Base-by-base conservation (phyloP, 2,113 vertebrate species). In the Nansenia antarctica region DNA sequence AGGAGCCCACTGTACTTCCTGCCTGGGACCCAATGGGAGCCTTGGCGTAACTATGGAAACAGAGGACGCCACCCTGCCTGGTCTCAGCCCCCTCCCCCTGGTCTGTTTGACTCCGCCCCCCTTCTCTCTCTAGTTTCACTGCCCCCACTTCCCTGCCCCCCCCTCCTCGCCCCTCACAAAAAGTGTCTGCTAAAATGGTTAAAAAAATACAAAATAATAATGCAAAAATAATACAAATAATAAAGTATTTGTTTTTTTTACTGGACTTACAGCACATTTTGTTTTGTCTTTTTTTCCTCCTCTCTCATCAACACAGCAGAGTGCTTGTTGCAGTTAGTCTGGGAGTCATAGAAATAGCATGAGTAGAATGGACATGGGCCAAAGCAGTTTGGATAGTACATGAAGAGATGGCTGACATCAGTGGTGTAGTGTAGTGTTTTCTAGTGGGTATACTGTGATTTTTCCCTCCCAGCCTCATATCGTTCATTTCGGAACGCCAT, bases 21-120 rank as follows among this genome's bases (percentile, higher is more conserved):
- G 97, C 98, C 15, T 99, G 98, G 98, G 98, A 99, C 82, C 98
- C 98, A 27, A 98, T 99, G 97, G 98, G 98, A 69, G 89, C 97
- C 27, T 80, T 99, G 75, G 98, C 98, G 24, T 92, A 95, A 86
- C 84, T 45, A 57, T 26, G 53, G 69, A 76, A 79, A 76, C 59
- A 49, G 45, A 49, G 45, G 45, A n/a, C 20, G 39, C 39, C 39
- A n/a, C 69, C 67, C 29, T 47, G 22, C 24, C 39, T 42, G 62
- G 35, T 72, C 68, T 26, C 66, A 70, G 63, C 71, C 82, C 65
- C 57, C 11, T 22, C 65, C 67, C 82, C 78, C 73, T 68, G 73
- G 75, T 86, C 82, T 80, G 20, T 83, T 84, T 82, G 71, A 87
- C 83, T 85, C 81, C 35, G 47, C 74, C 81, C 77, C 77, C 45